These are phyloP conservation scores for Neofelis nebulosa DNA, from an alignment of 2,113 vertebrate genomes.

Conservation along the genomic window DNA sequence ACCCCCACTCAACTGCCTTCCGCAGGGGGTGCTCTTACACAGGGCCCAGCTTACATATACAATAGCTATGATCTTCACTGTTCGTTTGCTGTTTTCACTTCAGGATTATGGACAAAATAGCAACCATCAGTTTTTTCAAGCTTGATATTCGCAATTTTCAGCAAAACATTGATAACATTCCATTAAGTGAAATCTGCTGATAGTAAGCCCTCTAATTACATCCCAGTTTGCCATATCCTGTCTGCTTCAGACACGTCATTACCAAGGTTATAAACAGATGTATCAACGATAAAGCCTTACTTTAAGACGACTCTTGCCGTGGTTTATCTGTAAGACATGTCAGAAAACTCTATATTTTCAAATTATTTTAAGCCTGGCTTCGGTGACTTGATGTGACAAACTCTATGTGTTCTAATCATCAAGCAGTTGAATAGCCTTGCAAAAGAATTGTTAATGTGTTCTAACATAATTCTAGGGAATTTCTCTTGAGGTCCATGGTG, in stretches of 20 bases:
- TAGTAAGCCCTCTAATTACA: conserved; percentile 55
- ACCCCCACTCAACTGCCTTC: too few species aligned
- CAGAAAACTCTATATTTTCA: conserved; percentile 55
- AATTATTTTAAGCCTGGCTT: conserved; percentile 68
- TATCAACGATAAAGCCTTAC: conserved; percentile 67
- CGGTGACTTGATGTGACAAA: conserved; percentile 49
- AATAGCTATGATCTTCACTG: neutral
- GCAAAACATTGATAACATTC: conserved; percentile 59
- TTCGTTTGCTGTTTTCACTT: neutral
- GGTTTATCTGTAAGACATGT: conserved; percentile 67
- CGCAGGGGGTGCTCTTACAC: rapidly evolving
- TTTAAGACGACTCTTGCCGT: conserved; percentile 57
- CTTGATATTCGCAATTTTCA: conserved; percentile 40
- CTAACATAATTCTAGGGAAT: neutral
- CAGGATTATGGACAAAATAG: neutral
- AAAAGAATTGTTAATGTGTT: neutral
- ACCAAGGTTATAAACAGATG: conserved; percentile 57
- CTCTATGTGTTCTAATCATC: conserved; percentile 53
- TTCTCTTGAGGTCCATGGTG: neutral
- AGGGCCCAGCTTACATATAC: neutral
- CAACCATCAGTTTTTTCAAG: neutral
- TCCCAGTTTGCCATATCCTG: conserved; percentile 50
- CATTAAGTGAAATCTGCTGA: conserved; percentile 49
- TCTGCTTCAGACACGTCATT: conserved; percentile 58
- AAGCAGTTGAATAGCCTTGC: conserved; percentile 53